Conservation (phyloP, 1,140 invertebrate genomes). For the Neuroterus valhalla region DNA sequence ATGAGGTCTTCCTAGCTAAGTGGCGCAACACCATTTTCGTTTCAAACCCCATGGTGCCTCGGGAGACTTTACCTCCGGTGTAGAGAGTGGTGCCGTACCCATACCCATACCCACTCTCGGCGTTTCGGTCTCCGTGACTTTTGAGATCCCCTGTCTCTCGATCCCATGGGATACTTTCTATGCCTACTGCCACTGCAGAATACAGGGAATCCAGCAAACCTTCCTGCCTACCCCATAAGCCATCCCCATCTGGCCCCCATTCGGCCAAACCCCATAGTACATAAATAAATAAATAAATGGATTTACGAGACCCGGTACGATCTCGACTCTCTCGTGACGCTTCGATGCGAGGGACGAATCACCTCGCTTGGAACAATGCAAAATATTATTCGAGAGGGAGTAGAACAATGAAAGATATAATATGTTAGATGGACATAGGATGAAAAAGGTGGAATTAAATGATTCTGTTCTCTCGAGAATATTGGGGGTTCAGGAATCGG, state of each 20-base stretch:
- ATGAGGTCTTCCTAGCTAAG: conserved; percentile 60
- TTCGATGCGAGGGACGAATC: conserved; percentile 37
- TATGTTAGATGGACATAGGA: too few relatives aligned
- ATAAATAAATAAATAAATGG: conserved; percentile 72
- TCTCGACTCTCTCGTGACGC: conserved; percentile 27
- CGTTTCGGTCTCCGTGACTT: conserved; percentile 61
- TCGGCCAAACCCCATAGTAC: conserved; percentile 55
- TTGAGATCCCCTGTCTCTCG: conserved; percentile 55
- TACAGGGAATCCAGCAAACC: background rate
- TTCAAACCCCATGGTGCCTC: conserved; percentile 61
- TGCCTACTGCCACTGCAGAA: conserved; percentile 36
- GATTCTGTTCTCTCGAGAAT: too few relatives aligned
- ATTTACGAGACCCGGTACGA: conserved; percentile 58
- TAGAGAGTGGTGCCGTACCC: conserved; percentile 23
- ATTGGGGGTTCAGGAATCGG: too few relatives aligned
- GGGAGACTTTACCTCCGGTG: conserved; percentile 56
- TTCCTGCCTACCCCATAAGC: conserved; percentile 30
- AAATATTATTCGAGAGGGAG: conserved; percentile 8
- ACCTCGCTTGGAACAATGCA: conserved; percentile 11
- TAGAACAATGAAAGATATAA: background rate
- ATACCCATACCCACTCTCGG: conserved; percentile 37
- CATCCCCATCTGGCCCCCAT: conserved; percentile 22
- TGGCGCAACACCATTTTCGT: conserved; percentile 68
- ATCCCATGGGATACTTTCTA: conserved; percentile 57
- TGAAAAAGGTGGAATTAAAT: too few relatives aligned